Evolutionary conservation across 2,113 vertebrate species (phyloP).

Genomic region (Zosterops borbonicus): DNA sequence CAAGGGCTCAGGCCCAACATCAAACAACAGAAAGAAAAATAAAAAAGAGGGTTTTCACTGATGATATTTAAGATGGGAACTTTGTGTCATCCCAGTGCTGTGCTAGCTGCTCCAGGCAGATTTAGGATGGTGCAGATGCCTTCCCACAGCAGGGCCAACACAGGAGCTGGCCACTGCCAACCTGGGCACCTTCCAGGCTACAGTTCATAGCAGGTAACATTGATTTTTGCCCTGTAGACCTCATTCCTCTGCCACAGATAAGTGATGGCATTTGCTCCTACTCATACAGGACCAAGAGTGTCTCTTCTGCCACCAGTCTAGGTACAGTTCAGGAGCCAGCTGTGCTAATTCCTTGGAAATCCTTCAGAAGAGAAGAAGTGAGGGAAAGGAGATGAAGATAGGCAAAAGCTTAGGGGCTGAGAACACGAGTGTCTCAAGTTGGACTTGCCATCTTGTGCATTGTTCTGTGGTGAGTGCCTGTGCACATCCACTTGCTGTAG

Average conservation of each 20-base stretch:
- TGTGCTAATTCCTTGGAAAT: background rate
- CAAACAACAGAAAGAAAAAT: background rate
- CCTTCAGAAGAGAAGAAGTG: background rate
- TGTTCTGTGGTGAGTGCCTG: background rate
- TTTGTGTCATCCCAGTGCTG: background rate
- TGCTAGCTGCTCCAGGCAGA: background rate
- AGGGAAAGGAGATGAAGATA: background rate
- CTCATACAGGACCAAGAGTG: background rate
- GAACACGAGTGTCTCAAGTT: accelerated
- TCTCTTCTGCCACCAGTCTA: background rate
- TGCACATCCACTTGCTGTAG: background rate
- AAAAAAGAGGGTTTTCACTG: background rate
- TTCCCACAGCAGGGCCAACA: accelerated
- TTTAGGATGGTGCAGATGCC: accelerated
- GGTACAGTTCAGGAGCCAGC: background rate
- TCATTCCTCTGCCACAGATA: background rate
- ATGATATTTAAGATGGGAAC: background rate
- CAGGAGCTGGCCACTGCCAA: background rate
- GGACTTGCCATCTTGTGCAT: background rate
- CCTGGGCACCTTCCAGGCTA: background rate
- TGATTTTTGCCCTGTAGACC: background rate
- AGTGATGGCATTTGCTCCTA: background rate
- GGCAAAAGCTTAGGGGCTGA: background rate
- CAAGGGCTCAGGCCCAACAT: background rate
- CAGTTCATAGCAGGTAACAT: background rate